phyloP scores from a whole-genome alignment of 2,113 vertebrate species.

The Abramis brama region DNA sequence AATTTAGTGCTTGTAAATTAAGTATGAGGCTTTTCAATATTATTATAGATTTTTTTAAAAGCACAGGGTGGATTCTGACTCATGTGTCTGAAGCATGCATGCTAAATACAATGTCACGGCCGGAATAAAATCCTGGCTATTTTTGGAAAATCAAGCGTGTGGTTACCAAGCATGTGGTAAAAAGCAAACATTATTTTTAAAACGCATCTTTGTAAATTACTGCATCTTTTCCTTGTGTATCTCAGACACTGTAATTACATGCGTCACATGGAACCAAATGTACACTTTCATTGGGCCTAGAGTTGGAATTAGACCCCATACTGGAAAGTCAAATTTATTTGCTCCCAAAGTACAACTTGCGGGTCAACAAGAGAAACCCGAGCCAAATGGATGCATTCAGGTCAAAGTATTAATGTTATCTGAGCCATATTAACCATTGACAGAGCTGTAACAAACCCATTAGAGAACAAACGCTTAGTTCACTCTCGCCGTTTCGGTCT shows the following conservation, averaged over 20 bases:
- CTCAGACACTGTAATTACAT: slow-evolving; percentile 17
- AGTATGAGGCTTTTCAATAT: background rate
- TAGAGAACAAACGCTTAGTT: background rate
- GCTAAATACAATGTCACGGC: background rate
- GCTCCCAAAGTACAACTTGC: slow-evolving; percentile 51
- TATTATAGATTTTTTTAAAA: background rate
- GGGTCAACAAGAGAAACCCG: slow-evolving; percentile 22
- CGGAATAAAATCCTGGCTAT: background rate
- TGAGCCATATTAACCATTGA: slow-evolving; percentile 60
- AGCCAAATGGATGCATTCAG: slow-evolving; percentile 42
- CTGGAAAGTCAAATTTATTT: slow-evolving; percentile 53
- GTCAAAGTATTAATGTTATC: slow-evolving; percentile 60
- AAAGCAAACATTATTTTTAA: slow-evolving; percentile 1
- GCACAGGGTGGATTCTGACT: background rate
- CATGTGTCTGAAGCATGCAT: background rate
- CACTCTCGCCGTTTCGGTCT: background rate
- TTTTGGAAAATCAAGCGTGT: background rate
- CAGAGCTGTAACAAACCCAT: slow-evolving; percentile 28
- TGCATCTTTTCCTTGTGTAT: background rate
- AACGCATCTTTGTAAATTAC: background rate
- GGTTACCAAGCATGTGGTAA: background rate
- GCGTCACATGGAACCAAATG: background rate
- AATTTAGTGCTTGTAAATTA: background rate
- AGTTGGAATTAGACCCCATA: background rate
- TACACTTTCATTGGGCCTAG: background rate